Evolutionary conservation across 1,140 invertebrate genomes (phyloP), one percentile per base, ranked within the genome.

Genomic region (Rhopalosiphum padi): DNA sequence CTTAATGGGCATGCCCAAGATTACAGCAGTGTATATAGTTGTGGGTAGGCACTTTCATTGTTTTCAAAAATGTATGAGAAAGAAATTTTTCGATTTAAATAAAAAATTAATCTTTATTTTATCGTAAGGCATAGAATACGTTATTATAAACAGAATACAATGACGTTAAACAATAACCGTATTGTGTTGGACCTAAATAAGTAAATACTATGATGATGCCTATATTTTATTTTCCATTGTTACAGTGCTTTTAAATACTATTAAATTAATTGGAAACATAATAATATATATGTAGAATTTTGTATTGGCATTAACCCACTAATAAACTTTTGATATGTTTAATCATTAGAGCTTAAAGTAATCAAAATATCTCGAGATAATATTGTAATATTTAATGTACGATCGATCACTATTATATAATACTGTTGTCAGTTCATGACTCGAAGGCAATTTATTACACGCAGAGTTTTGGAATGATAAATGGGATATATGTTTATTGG

Each of bases 221-320:
- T n/a, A 6, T n/a, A 18, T 77, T 77, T n/a, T 77, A 18, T 77
- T 77, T 77, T 77, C 30, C 21, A 77, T 77, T 77, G 60, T 77
- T 77, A 15, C n/a, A 18, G 60, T 77, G 5, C 15, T 77, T 77
- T 77, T 77, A 77, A n/a, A n/a, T 77, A 77, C n/a, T n/a, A 77
- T n/a, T 68, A n/a, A 68, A 68, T 68, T 77, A 77, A n/a, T 77
- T 77, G 60, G 60, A 77, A 77, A n/a, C 60, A 77, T n/a, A 77
- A 77, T 15, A 30, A 30, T 60, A 9, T 30, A n/a, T n/a, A 6
- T 1, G 60, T n/a, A 77, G 4, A n/a, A 77, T 77, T 15, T n/a
- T 35, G 5, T n/a, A 77, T 18, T 35, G 60, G 30, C 9, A n/a
- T 77, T 77, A n/a, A n/a, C 30, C 30, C n/a, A n/a, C 60, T n/a